These are phyloP conservation scores for Thymallus thymallus DNA, from an alignment of 2,113 vertebrate genomes.

Conservation along the genomic window DNA sequence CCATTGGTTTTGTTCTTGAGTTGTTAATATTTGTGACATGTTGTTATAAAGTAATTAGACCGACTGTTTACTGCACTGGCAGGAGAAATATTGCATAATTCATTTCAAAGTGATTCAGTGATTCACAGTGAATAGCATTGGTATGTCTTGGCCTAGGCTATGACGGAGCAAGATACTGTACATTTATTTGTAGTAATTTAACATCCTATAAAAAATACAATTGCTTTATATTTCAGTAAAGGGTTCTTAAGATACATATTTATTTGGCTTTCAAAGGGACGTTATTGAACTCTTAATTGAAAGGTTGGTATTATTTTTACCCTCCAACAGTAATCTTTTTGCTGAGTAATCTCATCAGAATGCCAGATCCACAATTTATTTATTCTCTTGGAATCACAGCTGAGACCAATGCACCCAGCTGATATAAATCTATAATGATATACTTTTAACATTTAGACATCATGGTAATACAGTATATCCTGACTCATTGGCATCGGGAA, in stretches of 20 bases:
- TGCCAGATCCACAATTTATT: not conserved
- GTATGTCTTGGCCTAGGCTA: no score
- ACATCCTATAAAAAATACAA: no score
- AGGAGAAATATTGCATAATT: no score
- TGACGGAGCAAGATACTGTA: no score
- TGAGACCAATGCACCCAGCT: slow-evolving; percentile 12
- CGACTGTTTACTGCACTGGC: no score
- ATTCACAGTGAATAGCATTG: no score
- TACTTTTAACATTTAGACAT: slow-evolving; percentile 24
- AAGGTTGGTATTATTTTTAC: no score
- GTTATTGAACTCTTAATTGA: not conserved
- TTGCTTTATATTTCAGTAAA: not conserved
- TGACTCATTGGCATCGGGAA: slow-evolving; percentile 14
- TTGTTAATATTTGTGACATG: no score
- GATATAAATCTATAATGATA: slow-evolving; percentile 34
- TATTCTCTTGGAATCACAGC: not conserved
- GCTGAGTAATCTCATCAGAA: slow-evolving; percentile 12
- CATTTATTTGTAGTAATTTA: no score
- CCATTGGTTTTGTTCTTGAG: not conserved
- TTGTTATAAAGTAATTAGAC: no score
- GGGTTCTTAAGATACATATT: not conserved
- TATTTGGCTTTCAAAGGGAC: not conserved
- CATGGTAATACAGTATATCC: not conserved
- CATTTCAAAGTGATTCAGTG: no score
- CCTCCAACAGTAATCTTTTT: not conserved